Conservation (phyloP, 2,797 vertebrate genomes). For the Myotis pilosus region DNA sequence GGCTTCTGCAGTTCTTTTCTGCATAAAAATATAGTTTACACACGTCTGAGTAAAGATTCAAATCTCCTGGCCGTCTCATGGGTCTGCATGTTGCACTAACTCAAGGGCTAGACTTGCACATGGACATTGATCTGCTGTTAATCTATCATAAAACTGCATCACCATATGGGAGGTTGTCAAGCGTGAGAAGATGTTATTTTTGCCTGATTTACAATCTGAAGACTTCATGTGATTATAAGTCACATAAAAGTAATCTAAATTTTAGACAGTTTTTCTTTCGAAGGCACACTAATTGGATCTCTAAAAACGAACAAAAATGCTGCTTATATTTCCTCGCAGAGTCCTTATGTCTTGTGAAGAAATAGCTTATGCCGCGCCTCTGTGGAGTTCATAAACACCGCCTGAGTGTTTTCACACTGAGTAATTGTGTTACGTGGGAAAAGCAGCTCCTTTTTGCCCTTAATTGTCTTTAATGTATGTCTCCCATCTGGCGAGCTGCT, state of each 20-base stretch:
- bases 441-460: slow-evolving; percentile 61
- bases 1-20: not conserved
- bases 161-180: not conserved
- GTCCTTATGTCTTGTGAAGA: slow-evolving; percentile 66
- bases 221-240: slow-evolving; percentile 24
- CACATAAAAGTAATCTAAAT: slow-evolving; percentile 33
- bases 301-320: slow-evolving; percentile 45
- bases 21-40: not conserved
- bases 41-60: not conserved
- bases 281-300: slow-evolving; percentile 55
- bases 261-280: slow-evolving; percentile 22
- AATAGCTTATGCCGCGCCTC: slow-evolving; percentile 65
- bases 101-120: not conserved
- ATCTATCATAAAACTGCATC: not conserved
- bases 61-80: not conserved
- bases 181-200: not conserved
- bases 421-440: slow-evolving; percentile 57
- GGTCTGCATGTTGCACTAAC: not conserved
- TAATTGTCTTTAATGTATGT: slow-evolving; percentile 71
- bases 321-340: slow-evolving; percentile 13
- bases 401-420: slow-evolving; percentile 69
- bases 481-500: slow-evolving; percentile 62
- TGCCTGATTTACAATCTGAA: not conserved
- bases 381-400: slow-evolving; percentile 64
- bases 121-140: not conserved